phyloP scores from a whole-genome alignment of 2,888 invertebrate genomes.

The Dolichopus griseipennis region DNA sequence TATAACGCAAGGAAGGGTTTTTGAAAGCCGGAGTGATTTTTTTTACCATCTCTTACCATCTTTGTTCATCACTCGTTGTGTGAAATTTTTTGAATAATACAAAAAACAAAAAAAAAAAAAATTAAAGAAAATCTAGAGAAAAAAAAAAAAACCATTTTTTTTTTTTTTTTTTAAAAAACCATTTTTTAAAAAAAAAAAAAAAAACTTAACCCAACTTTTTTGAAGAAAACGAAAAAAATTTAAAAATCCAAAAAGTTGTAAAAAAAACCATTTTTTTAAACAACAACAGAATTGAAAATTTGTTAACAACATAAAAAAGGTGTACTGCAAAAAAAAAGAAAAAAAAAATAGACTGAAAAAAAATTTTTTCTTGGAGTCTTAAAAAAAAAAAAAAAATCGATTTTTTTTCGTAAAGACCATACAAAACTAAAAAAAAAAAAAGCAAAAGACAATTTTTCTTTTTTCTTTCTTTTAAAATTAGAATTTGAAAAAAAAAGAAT shows the following conservation, averaged over 20 bases:
- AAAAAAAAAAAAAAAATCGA: slow-evolving; percentile 15
- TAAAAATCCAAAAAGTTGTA: slow-evolving; percentile 22
- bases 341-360: background rate
- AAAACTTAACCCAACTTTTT: slow-evolving; percentile 10
- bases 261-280: slow-evolving; percentile 27
- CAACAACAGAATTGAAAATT: slow-evolving; percentile 24
- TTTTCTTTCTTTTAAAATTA: background rate
- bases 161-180: slow-evolving; percentile 19
- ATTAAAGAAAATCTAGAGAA: slow-evolving; percentile 22
- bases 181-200: slow-evolving; percentile 16
- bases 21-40: slow-evolving; percentile 54
- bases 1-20: slow-evolving; percentile 48
- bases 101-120: too few species aligned
- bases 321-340: slow-evolving; percentile 20
- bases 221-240: slow-evolving; percentile 16
- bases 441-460: background rate
- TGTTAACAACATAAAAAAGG: slow-evolving; percentile 24
- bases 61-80: slow-evolving; percentile 52
- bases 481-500: background rate
- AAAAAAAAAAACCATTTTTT: slow-evolving; percentile 27
- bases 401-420: slow-evolving; percentile 16
- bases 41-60: slow-evolving; percentile 50
- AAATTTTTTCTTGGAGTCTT: slow-evolving; percentile 24
- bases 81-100: background rate
- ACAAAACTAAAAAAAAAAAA: slow-evolving; percentile 26